Evolutionary conservation across 1,140 invertebrate genomes (phyloP), one percentile per base, ranked within the genome.

Genomic region (Lordiphosa collinella): DNA sequence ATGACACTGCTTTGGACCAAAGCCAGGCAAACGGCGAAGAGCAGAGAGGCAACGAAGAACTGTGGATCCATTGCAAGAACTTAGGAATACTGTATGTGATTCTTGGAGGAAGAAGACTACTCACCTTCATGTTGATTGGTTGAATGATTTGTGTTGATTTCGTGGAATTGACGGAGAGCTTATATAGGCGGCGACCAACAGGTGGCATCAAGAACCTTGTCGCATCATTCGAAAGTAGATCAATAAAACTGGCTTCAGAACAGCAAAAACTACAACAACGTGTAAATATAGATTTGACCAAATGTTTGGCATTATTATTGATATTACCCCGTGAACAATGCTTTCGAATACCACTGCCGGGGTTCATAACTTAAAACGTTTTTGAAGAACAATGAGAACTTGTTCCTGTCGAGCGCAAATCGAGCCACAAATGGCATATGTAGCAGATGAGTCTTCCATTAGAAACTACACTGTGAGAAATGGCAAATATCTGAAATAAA

Each of bases 331-430:
- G 25, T 31, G 31, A 41, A 44, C 43, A 59, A 48, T 43, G 44
- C 41, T 34, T 12, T 12, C n/a, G 22, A 22, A 9, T 29, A 55
- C 14, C 41, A 48, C 46, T 35, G 43, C 43, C 31, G 46, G 46
- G 43, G 16, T 5, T 12, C 63, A 57, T 70, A 70, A 56, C 47
- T 68, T 54, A 68, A 43, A 35, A 53, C 46, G 18, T 34, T 44
- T 37, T 22, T 29, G 4, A 25, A 70, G 66, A 82, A 71, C 76
- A 80, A 80, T 80, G 66, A 80, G 71, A 82, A 80, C 76, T 80
- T 57, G 76, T 80, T 80, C 76, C 76, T 80, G 36, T 11, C 4
- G 18, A 22, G 18, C 4, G 18, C 18, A 22, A 22, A 22, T 22
- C 18, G 18, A 22, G 18, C 3, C 18, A 22, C 18, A 16, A 8